Evolutionary conservation across 2,113 vertebrate genomes (phyloP).

Genomic region (Sphyrna mokarran): DNA sequence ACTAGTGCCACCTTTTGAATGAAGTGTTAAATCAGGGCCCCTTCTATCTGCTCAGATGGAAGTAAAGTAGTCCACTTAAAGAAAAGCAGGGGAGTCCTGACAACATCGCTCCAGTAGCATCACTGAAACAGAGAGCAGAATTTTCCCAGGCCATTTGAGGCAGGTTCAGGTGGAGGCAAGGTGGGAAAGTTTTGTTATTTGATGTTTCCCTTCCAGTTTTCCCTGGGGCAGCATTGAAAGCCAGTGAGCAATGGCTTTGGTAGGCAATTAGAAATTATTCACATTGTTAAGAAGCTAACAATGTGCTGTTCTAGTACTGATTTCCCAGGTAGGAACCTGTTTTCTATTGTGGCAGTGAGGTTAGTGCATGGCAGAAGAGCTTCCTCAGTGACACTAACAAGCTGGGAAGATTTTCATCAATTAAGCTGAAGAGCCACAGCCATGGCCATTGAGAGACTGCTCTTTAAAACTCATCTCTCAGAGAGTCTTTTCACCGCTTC

Average conservation of each 20-base stretch:
- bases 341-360: not conserved
- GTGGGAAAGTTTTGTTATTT: not conserved
- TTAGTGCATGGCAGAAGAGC: not conserved
- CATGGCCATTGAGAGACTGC: not conserved
- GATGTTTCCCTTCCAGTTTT: not conserved
- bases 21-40: not conserved
- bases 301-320: not conserved
- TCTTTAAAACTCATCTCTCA: no score
- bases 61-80: not conserved
- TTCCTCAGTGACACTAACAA: not conserved
- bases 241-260: not conserved
- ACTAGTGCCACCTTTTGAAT: not conserved
- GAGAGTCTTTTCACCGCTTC: not conserved
- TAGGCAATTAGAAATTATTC: not conserved
- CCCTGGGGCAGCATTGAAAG: not conserved
- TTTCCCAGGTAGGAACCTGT: not conserved
- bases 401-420: not conserved
- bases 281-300: no score
- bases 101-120: not conserved
- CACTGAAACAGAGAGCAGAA: not conserved
- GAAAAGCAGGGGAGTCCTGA: not conserved
- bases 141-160: not conserved
- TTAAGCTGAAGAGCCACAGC: not conserved
- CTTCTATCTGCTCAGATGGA: not conserved
- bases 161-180: no score